phyloP scores from a whole-genome alignment of 2,113 vertebrate species.

The Probosciger aterrimus region DNA sequence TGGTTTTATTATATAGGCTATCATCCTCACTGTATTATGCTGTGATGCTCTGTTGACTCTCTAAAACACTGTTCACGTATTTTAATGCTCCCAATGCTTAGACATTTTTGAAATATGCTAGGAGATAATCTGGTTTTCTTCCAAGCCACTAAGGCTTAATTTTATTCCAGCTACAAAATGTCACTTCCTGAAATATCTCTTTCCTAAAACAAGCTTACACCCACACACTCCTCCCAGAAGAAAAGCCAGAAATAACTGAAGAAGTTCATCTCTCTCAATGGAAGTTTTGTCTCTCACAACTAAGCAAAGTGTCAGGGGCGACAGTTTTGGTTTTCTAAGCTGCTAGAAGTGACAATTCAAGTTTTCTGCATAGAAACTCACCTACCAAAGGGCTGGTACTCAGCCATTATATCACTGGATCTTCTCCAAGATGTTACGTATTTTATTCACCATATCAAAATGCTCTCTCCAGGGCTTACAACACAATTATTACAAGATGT shows the following conservation, averaged over 20 bases:
- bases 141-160: neutral
- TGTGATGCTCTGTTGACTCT: neutral
- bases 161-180: constrained; percentile 16
- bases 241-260: neutral
- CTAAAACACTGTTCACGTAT: neutral
- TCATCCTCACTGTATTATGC: neutral
- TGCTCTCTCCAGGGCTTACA: neutral
- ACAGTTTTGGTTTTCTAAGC: neutral
- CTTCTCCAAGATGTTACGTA: neutral
- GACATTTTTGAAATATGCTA: neutral
- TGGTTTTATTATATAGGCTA: neutral
- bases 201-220: neutral
- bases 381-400: neutral
- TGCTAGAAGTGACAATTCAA: neutral
- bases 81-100: neutral
- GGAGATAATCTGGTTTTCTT: neutral
- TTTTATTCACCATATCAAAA: neutral
- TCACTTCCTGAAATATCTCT: constrained; percentile 23
- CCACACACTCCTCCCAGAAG: neutral
- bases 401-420: neutral
- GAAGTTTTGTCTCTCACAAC: neutral
- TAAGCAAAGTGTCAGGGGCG: neutral
- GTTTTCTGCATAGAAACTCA: neutral
- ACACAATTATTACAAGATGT: neutral
- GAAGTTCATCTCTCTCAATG: neutral